Percentiles rank a stretch among this genome's conserved stretches.
phyloP scores from a whole-genome alignment of 2,113 vertebrate species.

The Lates calcarifer region DNA sequence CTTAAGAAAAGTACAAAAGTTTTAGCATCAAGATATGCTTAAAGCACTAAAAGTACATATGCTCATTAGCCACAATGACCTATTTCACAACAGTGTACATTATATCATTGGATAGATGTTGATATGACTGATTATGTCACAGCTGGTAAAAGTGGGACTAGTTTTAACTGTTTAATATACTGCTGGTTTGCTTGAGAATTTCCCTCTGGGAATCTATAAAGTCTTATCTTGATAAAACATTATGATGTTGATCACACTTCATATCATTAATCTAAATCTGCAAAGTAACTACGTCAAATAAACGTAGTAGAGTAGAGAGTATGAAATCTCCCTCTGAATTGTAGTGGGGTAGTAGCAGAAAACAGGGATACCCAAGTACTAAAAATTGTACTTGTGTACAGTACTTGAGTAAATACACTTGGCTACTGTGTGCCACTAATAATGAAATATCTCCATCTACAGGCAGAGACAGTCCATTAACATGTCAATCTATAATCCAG shows the following conservation, averaged over 20 bases:
- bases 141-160: background rate
- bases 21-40: background rate
- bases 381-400: no score
- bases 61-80: background rate
- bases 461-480: background rate
- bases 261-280: background rate
- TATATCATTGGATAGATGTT: background rate
- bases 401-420: background rate
- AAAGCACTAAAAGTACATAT: background rate
- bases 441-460: conserved; percentile 13
- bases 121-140: background rate
- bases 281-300: background rate
- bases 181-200: background rate
- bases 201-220: no score
- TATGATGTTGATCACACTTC: no score
- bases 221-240: no score
- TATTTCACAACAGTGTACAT: background rate
- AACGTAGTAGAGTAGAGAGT: no score
- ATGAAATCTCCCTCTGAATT: background rate
- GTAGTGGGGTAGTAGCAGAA: no score
- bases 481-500: background rate
- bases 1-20: background rate
- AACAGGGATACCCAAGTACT: no score
- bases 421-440: background rate
- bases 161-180: background rate